Percentiles rank a stretch among this genome's conserved stretches.
These are phyloP conservation scores for Leptestheria dahalacensis DNA, from an alignment of 1,140 invertebrate genomes.

Conservation along the genomic window DNA sequence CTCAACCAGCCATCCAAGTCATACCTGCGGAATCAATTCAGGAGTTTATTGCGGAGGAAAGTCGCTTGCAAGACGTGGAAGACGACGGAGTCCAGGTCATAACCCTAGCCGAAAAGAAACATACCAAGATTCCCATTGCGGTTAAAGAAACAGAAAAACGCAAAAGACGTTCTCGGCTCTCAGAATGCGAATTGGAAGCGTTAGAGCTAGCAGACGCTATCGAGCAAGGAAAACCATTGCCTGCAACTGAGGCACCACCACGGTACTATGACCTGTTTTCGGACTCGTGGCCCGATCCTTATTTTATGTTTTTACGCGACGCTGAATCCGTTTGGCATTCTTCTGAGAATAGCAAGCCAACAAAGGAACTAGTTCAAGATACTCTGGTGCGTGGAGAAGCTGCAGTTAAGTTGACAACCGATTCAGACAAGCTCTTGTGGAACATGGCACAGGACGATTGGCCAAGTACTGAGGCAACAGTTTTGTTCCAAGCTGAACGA, in stretches of 20 bases:
- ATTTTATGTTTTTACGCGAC: slow-evolving; percentile 12
- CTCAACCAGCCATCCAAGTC: neutral
- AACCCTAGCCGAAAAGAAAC: neutral
- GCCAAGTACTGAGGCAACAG: neutral
- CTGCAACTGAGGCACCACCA: neutral
- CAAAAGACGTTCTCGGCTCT: slow-evolving; percentile 14
- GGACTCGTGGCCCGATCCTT: slow-evolving; percentile 16
- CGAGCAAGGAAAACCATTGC: slow-evolving; percentile 13
- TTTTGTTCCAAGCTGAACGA: neutral
- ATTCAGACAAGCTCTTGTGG: neutral
- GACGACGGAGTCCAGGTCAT: neutral
- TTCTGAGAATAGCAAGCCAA: too few species aligned
- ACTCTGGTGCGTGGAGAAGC: too few species aligned
- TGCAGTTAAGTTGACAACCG: neutral
- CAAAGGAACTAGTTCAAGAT: neutral
- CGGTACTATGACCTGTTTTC: slow-evolving; percentile 10
- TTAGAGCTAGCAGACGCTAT: slow-evolving; percentile 20
- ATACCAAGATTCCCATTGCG: neutral
- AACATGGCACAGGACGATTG: neutral
- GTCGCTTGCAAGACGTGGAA: too few species aligned
- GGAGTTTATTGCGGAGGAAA: too few species aligned
- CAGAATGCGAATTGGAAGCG: slow-evolving; percentile 18
- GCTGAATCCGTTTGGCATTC: slow-evolving; percentile 12
- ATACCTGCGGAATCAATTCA: neutral
- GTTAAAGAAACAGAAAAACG: slow-evolving; percentile 13